Evolutionary conservation across 2,797 vertebrate genomes (phyloP), one percentile per base, ranked within the genome.

Genomic region (Lutra lutra): DNA sequence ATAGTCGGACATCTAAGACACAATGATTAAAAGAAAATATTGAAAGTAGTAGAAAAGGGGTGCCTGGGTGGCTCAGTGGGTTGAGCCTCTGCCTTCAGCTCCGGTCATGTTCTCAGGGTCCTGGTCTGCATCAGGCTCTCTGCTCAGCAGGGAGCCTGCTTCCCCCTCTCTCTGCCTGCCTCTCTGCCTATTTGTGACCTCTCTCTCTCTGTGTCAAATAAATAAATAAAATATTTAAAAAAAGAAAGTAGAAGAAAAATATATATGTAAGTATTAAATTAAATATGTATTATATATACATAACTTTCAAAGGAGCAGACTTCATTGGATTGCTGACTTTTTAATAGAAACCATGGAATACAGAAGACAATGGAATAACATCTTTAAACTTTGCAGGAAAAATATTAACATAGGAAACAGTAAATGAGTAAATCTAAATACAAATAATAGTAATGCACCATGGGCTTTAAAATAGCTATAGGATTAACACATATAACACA

Each of bases 251-350:
- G 10, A 5, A 83, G 43, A 83, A 20, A 21, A 70, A 75, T 12
- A 38, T 70, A 43, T 75, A 64, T 66, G 60, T 23, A 68, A 18
- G 15, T 75, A 56, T 21, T 21, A 21, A 21, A 21, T 21, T 56
- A 75, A 6, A 38, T 70, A 43, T 70, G 58, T 70, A 68, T 23
- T 23, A 23, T 23, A 38, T 68, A 70, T 35, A 75, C 12, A 62
- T 64, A 91, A 62, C 11, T 86, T 89, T 96, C 62, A 93, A 91
- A 95, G 11, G 43, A 86, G 10, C 21, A 86, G 38, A 94, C 23
- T 43, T 62, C 66, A 51, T 8, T 0, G 0, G 18, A 56, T 21
- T 56, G 35, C n/a, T 78, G 62, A 73, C 25, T 92, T 96, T 96
- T 73, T 58, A 89, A 46, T 8, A 82, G 60, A 93, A 91, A 83